Evolutionary conservation across 2,113 vertebrate species (phyloP).

Genomic region (Pteruthius melanotis): DNA sequence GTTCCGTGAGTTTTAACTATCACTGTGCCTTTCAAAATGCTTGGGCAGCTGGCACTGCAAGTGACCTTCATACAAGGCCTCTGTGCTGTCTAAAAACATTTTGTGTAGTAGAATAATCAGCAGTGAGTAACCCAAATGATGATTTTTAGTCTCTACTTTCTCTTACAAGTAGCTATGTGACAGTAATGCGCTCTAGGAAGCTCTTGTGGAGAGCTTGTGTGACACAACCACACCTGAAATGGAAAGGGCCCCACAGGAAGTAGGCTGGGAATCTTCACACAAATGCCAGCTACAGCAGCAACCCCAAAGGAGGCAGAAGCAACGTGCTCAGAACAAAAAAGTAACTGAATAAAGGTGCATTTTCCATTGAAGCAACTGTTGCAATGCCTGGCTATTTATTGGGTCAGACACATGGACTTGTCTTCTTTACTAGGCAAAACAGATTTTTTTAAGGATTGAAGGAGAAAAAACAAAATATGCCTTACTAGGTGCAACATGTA

Average conservation of each 20-base stretch:
- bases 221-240: slow-evolving; percentile 69
- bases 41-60: not conserved
- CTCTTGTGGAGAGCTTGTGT: slow-evolving; percentile 51
- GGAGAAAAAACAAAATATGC: not conserved
- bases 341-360: not conserved
- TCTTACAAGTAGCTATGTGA: slow-evolving; percentile 63
- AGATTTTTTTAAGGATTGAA: not conserved
- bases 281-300: slow-evolving; percentile 80
- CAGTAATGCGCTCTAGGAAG: slow-evolving; percentile 74
- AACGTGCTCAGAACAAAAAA: not conserved
- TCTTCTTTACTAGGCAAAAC: not conserved
- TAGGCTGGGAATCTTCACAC: slow-evolving; percentile 75
- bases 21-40: not conserved
- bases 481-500: not conserved
- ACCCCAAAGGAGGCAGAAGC: slow-evolving; percentile 65
- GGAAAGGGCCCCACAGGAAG: slow-evolving; percentile 53
- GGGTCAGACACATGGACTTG: not conserved
- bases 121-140: not conserved
- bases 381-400: not conserved
- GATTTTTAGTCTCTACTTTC: not conserved
- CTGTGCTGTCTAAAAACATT: not conserved
- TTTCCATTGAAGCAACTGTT: not conserved
- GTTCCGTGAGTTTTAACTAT: not conserved
- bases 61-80: not conserved
- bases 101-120: not conserved